Evolutionary conservation across 2,888 invertebrate species (phyloP).

Genomic region (Ophion obscuratus): DNA sequence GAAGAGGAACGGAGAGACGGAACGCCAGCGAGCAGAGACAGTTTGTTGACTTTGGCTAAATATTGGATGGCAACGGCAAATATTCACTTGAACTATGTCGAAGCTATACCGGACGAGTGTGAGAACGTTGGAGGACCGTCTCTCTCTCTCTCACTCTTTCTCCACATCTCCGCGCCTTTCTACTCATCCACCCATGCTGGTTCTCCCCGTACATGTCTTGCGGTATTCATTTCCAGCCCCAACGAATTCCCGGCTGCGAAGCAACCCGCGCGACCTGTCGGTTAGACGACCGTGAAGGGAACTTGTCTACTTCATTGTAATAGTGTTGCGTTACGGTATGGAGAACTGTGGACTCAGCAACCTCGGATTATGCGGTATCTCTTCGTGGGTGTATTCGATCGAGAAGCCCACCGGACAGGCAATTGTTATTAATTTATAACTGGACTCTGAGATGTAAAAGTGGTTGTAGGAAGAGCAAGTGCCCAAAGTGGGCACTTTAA

Average conservation of each 20-base stretch:
- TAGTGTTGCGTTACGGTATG: conserved; percentile 52
- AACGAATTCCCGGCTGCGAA: conserved; percentile 26
- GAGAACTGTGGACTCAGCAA: conserved; percentile 39
- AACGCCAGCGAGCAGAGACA: conserved; percentile 63
- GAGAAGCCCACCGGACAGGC: conserved; percentile 33
- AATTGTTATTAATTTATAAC: conserved; percentile 35
- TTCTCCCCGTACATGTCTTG: conserved; percentile 55
- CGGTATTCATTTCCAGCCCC: conserved; percentile 48
- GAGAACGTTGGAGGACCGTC: conserved; percentile 68
- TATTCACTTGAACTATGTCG: conserved; percentile 79
- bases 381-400: conserved; percentile 3
- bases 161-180: conserved; percentile 42
- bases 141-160: conserved; percentile 40
- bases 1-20: conserved; percentile 67
- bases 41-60: conserved; percentile 82
- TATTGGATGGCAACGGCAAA: conserved; percentile 82
- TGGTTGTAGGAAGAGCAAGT: conserved; percentile 19
- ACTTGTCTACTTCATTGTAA: conserved; percentile 60
- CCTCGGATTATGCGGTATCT: conserved; percentile 10
- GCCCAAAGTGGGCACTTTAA: too few relatives aligned
- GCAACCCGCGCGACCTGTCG: conserved; percentile 34
- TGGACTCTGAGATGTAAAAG: conserved; percentile 25
- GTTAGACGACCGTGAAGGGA: conserved; percentile 8
- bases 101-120: conserved; percentile 33
- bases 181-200: conserved; percentile 45